These are phyloP conservation scores for Formicarius rufipectus DNA, from an alignment of 2,113 vertebrate species.

Conservation along the genomic window DNA sequence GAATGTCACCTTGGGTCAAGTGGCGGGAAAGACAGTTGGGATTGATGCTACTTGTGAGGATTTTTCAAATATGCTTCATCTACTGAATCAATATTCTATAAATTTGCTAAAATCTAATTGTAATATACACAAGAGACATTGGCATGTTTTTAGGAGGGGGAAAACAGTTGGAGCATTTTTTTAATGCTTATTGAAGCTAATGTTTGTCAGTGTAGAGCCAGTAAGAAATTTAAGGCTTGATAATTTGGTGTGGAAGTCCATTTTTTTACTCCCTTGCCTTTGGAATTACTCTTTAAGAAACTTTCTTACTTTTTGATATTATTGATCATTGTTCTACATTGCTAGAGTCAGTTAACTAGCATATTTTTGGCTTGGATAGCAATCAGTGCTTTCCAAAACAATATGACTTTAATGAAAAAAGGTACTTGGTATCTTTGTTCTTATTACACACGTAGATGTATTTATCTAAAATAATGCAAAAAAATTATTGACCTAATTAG, in stretches of 20 bases:
- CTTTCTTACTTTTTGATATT: neutral
- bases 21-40: neutral
- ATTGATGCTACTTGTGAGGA: neutral
- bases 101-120: neutral
- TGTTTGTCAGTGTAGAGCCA: accelerated
- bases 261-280: neutral
- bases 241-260: neutral
- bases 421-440: neutral
- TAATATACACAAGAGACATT: neutral
- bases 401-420: neutral
- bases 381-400: neutral
- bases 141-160: neutral
- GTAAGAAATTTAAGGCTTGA: neutral
- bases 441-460: neutral
- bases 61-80: neutral
- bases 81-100: neutral
- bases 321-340: neutral
- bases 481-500: neutral
- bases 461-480: neutral
- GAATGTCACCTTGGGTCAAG: neutral
- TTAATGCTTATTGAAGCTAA: neutral
- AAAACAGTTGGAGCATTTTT: neutral
- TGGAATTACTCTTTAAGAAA: neutral
- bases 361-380: neutral
- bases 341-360: neutral